Evolutionary conservation across 2,113 vertebrate genomes (phyloP).

Genomic region (Gallinago media): DNA sequence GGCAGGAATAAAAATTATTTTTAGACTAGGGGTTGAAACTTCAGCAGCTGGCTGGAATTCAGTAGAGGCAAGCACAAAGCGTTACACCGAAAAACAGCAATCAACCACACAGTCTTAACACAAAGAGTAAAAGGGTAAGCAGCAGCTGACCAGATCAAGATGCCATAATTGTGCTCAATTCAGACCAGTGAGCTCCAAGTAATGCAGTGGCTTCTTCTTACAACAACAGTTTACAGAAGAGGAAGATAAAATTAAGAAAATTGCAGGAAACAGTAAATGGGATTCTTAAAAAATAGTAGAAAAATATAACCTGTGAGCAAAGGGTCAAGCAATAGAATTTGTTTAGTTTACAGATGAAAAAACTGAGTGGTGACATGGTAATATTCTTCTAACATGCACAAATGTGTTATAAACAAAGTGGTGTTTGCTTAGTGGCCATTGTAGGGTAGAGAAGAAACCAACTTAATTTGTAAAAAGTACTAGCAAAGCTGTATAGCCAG

Average conservation of each 20-base stretch:
- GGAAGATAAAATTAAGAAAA: neutral
- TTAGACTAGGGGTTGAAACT: neutral
- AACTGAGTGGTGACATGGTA: neutral
- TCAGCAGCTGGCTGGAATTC: neutral
- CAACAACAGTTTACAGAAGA: neutral
- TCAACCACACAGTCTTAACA: neutral
- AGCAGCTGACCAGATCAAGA: neutral
- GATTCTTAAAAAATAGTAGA: neutral
- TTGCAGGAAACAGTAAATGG: neutral
- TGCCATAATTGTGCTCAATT: neutral
- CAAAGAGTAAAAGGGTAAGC: neutral
- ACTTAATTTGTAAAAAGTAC: neutral
- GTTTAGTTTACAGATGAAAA: neutral
- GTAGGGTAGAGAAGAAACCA: neutral
- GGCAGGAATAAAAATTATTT: neutral
- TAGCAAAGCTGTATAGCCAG: neutral
- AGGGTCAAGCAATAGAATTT: neutral
- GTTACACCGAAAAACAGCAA: neutral
- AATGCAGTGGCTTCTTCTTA: neutral
- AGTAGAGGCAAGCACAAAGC: neutral
- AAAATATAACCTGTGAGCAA: neutral
- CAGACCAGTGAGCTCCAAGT: neutral
- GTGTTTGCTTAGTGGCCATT: neutral
- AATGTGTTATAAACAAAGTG: neutral
- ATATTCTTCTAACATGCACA: neutral